Conservation (phyloP, 2,797 vertebrate species). For the Arremon brunneinucha region DNA sequence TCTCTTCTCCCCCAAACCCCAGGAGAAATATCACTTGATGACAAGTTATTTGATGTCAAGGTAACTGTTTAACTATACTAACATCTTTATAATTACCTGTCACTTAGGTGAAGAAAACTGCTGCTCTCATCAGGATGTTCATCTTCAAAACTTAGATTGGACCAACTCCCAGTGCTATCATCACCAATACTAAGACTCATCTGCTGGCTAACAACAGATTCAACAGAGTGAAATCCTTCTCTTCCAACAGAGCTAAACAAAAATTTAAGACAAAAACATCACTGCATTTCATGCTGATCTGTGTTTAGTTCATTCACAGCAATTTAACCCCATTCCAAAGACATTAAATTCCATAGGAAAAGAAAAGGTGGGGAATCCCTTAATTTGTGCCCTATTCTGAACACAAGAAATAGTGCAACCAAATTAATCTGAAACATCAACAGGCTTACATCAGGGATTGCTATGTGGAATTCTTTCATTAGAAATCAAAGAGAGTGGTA, state of each 20-base stretch:
- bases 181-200: conserved; percentile 90
- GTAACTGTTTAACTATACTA: not conserved
- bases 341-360: not conserved
- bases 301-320: not conserved
- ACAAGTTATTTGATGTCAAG: not conserved
- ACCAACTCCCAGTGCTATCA: conserved; percentile 98
- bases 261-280: conserved; percentile 28
- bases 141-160: conserved; percentile 97
- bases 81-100: conserved; percentile 82
- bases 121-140: conserved; percentile 95
- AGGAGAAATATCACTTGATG: not conserved
- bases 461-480: not conserved
- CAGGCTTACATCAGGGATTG: not conserved
- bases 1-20: not conserved
- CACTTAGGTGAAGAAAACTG: conserved; percentile 98
- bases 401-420: not conserved
- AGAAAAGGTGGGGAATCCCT: accelerated
- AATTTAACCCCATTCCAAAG: not conserved
- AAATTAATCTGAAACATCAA: not conserved
- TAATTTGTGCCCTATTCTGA: not conserved
- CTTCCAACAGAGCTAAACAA: conserved; percentile 80
- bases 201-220: conserved; percentile 89
- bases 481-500: not conserved
- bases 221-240: conserved; percentile 81
- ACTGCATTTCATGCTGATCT: not conserved